Evolutionary conservation across 1,140 invertebrate species (phyloP).

Genomic region (Rhynchophorus ferrugineus): DNA sequence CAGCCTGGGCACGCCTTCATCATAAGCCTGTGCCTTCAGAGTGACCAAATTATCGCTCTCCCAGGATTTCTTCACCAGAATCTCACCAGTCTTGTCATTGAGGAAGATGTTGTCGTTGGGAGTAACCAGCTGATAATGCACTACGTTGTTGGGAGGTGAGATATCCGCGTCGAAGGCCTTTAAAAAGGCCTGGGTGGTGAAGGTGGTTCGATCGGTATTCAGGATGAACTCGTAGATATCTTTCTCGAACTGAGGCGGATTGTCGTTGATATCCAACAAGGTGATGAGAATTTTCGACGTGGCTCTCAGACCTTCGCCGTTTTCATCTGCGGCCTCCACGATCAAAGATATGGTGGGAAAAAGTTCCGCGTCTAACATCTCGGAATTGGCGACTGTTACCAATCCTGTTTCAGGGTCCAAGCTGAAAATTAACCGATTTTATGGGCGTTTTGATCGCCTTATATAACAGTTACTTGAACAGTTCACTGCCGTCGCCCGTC

Average conservation of each 20-base stretch:
- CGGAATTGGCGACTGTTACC: conserved; percentile 65
- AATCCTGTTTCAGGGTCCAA: conserved; percentile 72
- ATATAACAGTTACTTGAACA: conserved; percentile 9
- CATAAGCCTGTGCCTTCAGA: conserved; percentile 63
- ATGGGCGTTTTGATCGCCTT: neutral
- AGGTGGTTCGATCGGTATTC: conserved; percentile 61
- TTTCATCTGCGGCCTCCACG: conserved; percentile 78
- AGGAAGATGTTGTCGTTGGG: conserved; percentile 43
- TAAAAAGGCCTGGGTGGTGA: conserved; percentile 62
- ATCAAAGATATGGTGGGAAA: conserved; percentile 66
- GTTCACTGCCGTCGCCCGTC: conserved; percentile 23
- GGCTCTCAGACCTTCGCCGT: conserved; percentile 68
- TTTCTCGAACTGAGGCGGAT: conserved; percentile 74
- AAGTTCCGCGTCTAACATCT: conserved; percentile 75
- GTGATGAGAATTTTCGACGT: conserved; percentile 64
- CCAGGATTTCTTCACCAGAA: conserved; percentile 33
- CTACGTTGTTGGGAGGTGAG: conserved; percentile 76
- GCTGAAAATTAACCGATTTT: conserved; percentile 42
- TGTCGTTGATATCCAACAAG: conserved; percentile 80
- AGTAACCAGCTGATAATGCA: conserved; percentile 71
- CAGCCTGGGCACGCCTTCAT: conserved; percentile 68
- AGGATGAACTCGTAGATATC: conserved; percentile 74
- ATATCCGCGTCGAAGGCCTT: conserved; percentile 77
- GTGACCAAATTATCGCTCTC: conserved; percentile 23
- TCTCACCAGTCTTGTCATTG: conserved; percentile 66